Evolutionary conservation across 2,113 vertebrate genomes (phyloP).

Genomic region (Boulengeromyrus knoepffleri): DNA sequence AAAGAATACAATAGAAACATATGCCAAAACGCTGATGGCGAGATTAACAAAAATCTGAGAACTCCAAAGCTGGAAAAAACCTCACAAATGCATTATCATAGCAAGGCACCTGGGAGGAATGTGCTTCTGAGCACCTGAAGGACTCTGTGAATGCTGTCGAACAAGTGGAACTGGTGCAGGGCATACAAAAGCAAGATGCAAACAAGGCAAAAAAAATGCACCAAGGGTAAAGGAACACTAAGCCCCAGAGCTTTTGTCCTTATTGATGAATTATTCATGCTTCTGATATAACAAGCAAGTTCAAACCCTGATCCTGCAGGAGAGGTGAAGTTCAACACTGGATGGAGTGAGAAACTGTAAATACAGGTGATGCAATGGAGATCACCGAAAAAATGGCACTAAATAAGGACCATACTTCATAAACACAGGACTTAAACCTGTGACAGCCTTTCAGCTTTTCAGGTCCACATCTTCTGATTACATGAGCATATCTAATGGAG

Average conservation of each 20-base stretch:
- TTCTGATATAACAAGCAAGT: background rate
- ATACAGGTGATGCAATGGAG: background rate
- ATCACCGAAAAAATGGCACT: background rate
- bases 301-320: background rate
- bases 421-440: background rate
- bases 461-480: background rate
- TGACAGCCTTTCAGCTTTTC: background rate
- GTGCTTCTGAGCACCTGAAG: background rate
- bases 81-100: background rate
- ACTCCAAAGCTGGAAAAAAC: background rate
- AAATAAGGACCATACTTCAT: background rate
- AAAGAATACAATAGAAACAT: background rate
- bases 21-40: background rate
- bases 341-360: background rate
- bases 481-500: background rate
- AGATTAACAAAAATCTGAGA: background rate
- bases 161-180: background rate
- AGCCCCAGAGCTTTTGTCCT: background rate
- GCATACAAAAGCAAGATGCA: background rate
- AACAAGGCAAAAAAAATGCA: background rate
- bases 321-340: background rate
- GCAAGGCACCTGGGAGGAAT: background rate
- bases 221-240: background rate
- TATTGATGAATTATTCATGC: conserved; percentile 13
- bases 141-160: background rate